Percentiles rank a stretch among this genome's conserved stretches.
Conservation (phyloP, 2,113 vertebrate genomes). For the Takifugu bimaculatus region DNA sequence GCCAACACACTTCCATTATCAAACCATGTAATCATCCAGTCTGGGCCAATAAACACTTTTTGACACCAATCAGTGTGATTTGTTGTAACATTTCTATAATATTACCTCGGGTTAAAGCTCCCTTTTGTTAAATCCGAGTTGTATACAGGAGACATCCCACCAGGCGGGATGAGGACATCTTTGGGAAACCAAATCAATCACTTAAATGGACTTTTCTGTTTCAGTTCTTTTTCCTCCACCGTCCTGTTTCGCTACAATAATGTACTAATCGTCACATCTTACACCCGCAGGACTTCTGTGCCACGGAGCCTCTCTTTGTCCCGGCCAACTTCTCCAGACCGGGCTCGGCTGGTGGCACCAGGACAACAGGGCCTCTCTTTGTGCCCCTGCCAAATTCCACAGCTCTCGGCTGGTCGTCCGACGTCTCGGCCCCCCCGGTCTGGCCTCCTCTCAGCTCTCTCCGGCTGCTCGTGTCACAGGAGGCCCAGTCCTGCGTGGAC, state of each 20-base stretch:
- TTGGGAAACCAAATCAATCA: not conserved
- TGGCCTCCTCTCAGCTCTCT: constrained; percentile 88
- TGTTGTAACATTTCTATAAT: too few relatives aligned
- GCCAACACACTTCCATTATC: too few relatives aligned
- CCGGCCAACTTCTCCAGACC: constrained; percentile 67
- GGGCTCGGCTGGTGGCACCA: constrained; percentile 59
- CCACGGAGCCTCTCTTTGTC: constrained; percentile 44
- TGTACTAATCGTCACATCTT: not conserved
- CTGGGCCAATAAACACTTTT: too few relatives aligned
- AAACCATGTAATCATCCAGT: too few relatives aligned
- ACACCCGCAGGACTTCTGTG: constrained; percentile 86
- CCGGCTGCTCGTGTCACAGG: constrained; percentile 79
- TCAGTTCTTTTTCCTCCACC: too few relatives aligned
- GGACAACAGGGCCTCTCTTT: constrained; percentile 61
- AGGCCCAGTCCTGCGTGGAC: constrained; percentile 82
- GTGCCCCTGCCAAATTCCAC: constrained; percentile 80
- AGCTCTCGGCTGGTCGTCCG: constrained; percentile 79
- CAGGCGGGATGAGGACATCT: not conserved
- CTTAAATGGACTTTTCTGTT: too few relatives aligned
- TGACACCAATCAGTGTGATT: too few relatives aligned
- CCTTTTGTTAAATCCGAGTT: too few relatives aligned
- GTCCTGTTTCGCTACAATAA: too few relatives aligned
- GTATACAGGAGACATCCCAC: not conserved
- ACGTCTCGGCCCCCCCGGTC: constrained; percentile 54
- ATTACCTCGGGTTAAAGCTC: not conserved